These are phyloP conservation scores for Callopanchax toddi DNA, from an alignment of 2,113 vertebrate species.

Conservation along the genomic window DNA sequence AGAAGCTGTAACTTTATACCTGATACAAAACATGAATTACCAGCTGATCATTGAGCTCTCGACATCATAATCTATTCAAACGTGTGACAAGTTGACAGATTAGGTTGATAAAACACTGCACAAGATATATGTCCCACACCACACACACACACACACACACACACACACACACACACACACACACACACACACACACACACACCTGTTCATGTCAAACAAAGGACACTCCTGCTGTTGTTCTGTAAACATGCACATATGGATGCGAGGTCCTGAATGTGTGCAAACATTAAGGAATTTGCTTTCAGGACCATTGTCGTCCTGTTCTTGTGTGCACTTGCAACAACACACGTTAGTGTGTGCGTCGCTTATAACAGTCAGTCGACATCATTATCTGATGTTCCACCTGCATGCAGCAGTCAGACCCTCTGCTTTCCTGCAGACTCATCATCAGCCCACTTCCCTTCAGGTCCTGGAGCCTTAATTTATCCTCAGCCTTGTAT, in stretches of 20 bases:
- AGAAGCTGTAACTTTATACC: too few relatives aligned
- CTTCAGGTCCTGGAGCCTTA: slow-evolving; percentile 6
- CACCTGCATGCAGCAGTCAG: slow-evolving; percentile 44
- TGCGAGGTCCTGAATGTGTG: slow-evolving; percentile 8
- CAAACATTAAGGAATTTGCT: slow-evolving; percentile 36
- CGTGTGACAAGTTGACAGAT: not conserved
- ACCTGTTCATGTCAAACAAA: slow-evolving; percentile 48
- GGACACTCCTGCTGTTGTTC: slow-evolving; percentile 39
- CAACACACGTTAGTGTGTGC: slow-evolving; percentile 29
- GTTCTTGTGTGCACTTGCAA: slow-evolving; percentile 61
- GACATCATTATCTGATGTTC: slow-evolving; percentile 22
- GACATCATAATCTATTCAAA: not conserved
- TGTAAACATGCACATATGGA: slow-evolving; percentile 43
- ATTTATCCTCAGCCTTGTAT: slow-evolving; percentile 28
- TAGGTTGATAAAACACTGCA: slow-evolving; percentile 8
- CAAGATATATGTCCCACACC: not conserved
- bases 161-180: not conserved
- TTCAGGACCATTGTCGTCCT: slow-evolving; percentile 17
- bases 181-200: slow-evolving; percentile 12
- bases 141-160: slow-evolving; percentile 15
- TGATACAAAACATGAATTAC: not conserved
- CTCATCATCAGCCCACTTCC: slow-evolving; percentile 10
- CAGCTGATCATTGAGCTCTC: not conserved
- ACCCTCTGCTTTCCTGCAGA: not conserved
- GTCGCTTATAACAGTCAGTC: slow-evolving; percentile 63